Conservation (phyloP, 2,113 vertebrate species). For the Macroglossus sobrinus region DNA sequence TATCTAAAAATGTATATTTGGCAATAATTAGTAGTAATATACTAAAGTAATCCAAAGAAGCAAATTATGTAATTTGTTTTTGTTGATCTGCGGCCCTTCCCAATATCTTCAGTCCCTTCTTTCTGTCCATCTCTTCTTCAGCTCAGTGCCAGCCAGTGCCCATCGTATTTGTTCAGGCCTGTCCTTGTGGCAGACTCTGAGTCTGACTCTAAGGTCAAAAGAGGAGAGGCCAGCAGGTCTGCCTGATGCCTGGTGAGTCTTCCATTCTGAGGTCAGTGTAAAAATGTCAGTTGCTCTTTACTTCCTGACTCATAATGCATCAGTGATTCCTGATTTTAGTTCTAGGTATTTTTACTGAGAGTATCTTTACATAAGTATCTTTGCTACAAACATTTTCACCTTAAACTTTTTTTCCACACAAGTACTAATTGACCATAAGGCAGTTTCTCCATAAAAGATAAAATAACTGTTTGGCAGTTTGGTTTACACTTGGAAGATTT, state of each 20-base stretch:
- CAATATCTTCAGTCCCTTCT: background rate
- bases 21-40: background rate
- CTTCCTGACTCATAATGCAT: background rate
- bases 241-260: background rate
- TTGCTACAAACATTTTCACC: background rate
- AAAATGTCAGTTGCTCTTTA: background rate
- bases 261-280: background rate
- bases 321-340: background rate
- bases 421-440: background rate
- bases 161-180: background rate
- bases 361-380: background rate
- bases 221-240: background rate
- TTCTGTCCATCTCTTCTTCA: background rate
- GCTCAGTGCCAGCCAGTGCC: background rate
- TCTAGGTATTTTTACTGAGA: background rate
- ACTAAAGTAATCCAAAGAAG: background rate
- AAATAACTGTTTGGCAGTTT: background rate
- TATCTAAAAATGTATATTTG: background rate
- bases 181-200: background rate
- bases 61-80: background rate
- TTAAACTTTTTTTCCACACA: background rate
- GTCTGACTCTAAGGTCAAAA: background rate
- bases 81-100: background rate
- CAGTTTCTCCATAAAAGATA: background rate
- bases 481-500: background rate